phyloP scores from a whole-genome alignment of 2,797 vertebrate genomes.

The Acanthurus tractus region DNA sequence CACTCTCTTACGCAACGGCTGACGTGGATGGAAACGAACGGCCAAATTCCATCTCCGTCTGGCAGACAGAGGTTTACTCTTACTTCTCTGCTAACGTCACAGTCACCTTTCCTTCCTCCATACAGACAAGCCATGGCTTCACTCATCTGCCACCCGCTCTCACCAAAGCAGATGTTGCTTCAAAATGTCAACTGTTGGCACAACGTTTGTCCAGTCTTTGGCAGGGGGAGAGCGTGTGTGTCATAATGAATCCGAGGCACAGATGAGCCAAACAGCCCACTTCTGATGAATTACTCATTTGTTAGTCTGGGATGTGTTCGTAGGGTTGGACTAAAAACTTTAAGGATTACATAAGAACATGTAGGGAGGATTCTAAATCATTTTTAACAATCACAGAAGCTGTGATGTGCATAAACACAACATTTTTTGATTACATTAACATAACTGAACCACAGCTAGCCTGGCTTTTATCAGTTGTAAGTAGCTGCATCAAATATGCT shows the following conservation, averaged over 20 bases:
- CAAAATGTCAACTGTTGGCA: neutral
- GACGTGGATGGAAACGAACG: slow-evolving; percentile 71
- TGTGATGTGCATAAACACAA: neutral
- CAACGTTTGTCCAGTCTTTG: neutral
- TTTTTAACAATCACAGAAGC: neutral
- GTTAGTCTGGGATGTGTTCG: neutral
- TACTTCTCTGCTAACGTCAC: slow-evolving; percentile 47
- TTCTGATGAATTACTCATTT: slow-evolving; percentile 6
- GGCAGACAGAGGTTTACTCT: slow-evolving; percentile 49
- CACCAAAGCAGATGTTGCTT: slow-evolving; percentile 56
- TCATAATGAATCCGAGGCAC: neutral
- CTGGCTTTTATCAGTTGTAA: slow-evolving; percentile 17
- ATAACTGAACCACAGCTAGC: neutral
- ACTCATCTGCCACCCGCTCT: slow-evolving; percentile 38
- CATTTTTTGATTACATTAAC: slow-evolving; percentile 16
- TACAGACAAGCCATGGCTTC: slow-evolving; percentile 44
- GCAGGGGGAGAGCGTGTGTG: neutral
- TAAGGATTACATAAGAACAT: slow-evolving; percentile 2
- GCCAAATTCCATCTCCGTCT: slow-evolving; percentile 66
- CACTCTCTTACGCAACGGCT: slow-evolving; percentile 51
- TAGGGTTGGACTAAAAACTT: neutral
- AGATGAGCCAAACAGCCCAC: neutral
- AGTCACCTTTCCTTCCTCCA: slow-evolving; percentile 12
- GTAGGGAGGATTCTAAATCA: neutral
- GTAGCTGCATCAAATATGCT: neutral